Percentiles rank a stretch among this genome's conserved stretches.
Evolutionary conservation across 92 coral and sea anemone species (phyloP).

Genomic region (Muricea muricata): DNA sequence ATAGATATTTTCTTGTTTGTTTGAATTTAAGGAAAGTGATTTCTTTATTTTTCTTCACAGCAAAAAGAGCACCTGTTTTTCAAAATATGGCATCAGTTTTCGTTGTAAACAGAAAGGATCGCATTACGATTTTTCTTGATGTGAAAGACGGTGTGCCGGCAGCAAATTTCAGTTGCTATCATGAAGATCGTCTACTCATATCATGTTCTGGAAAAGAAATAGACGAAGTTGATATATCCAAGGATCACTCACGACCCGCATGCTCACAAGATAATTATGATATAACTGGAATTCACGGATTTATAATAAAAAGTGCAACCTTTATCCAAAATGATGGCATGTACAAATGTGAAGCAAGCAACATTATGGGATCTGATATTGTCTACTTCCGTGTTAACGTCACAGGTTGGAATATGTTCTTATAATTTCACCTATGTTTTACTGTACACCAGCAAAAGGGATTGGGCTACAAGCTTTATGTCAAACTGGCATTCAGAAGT

Average conservation of each 20-base stretch:
- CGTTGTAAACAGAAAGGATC: not conserved
- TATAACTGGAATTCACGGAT: not conserved
- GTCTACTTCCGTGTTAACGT: not conserved
- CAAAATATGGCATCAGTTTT: not conserved
- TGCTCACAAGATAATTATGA: conserved; percentile 1
- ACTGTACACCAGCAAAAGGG: no score
- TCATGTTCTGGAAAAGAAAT: not conserved
- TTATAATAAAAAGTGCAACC: not conserved
- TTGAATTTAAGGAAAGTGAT: not conserved
- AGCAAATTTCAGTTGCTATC: conserved; percentile 19
- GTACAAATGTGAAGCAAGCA: conserved; percentile 49
- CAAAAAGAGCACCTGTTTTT: not conserved
- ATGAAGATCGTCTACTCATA: not conserved
- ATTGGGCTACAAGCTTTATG: no score
- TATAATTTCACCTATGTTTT: no score
- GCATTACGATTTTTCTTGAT: not conserved
- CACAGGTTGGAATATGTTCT: conserved; percentile 9
- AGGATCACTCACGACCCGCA: not conserved
- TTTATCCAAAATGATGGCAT: conserved; percentile 28
- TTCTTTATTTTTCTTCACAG: not conserved
- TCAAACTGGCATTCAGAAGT: no score
- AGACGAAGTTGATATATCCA: not conserved
- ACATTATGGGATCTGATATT: not conserved
- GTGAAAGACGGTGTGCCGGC: not conserved
- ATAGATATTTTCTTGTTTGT: not conserved